Percentiles rank a stretch among this genome's conserved stretches.
Evolutionary conservation across 2,113 vertebrate species (phyloP).

Genomic region (Coturnix japonica): DNA sequence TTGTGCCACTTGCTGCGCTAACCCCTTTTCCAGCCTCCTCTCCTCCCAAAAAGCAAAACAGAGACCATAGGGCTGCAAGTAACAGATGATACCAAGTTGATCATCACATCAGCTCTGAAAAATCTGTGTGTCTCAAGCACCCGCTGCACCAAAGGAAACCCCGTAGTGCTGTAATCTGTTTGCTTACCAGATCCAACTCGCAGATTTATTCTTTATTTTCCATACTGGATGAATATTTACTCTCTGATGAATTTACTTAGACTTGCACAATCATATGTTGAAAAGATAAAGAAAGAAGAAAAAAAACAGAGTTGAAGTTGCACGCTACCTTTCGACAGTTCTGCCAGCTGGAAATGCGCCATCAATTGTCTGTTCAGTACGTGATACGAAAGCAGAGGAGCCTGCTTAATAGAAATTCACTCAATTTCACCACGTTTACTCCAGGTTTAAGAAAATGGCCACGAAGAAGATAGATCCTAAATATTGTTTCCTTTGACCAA

Average conservation of each 20-base stretch:
- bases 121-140: not conserved
- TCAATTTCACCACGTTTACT: constrained; percentile 46
- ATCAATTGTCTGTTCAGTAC: constrained; percentile 56
- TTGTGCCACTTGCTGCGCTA: not conserved
- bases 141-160: not conserved
- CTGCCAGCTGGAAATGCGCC: constrained; percentile 65
- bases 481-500: not conserved
- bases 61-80: not conserved
- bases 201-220: constrained; percentile 35
- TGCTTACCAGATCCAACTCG: not conserved
- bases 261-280: constrained; percentile 40
- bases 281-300: not conserved
- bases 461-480: not conserved
- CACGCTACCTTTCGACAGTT: constrained; percentile 49
- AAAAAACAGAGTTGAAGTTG: constrained; percentile 22
- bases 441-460: constrained; percentile 8
- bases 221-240: constrained; percentile 28
- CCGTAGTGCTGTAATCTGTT: not conserved
- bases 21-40: not conserved
- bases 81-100: not conserved
- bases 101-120: not conserved
- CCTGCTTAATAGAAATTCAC: constrained; percentile 50
- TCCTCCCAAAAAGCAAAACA: not conserved
- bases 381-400: constrained; percentile 42
- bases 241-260: constrained; percentile 28